Conservation (phyloP, 1,140 invertebrate species). For the Drosophila nebulosa region DNA sequence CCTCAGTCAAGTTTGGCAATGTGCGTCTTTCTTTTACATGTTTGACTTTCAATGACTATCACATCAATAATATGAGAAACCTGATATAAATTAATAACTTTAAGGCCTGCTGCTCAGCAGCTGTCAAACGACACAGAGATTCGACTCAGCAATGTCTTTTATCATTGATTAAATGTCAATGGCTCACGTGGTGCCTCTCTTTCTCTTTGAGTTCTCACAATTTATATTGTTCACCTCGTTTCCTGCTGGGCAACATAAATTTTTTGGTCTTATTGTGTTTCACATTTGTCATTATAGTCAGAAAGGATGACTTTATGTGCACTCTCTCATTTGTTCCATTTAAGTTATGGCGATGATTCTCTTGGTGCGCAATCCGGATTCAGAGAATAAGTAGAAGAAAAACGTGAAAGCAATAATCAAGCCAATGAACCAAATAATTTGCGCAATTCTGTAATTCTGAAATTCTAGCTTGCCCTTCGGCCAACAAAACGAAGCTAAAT, state of each 20-base stretch:
- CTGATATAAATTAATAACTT: not conserved
- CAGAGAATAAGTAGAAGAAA: constrained; percentile 42
- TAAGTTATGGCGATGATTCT: constrained; percentile 29
- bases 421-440: constrained; percentile 73
- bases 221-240: not conserved
- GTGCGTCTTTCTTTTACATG: too few species aligned
- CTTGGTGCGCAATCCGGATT: constrained; percentile 60
- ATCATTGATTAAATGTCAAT: constrained; percentile 5
- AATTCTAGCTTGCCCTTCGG: constrained; percentile 2
- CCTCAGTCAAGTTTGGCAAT: too few species aligned
- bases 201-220: not conserved
- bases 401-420: constrained; percentile 11
- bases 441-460: constrained; percentile 58
- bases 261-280: not conserved
- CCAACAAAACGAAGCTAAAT: constrained; percentile 54
- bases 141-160: not conserved
- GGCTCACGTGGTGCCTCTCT: not conserved
- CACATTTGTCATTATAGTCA: not conserved
- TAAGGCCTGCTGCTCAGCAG: not conserved
- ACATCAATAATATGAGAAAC: not conserved
- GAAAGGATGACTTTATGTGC: not conserved
- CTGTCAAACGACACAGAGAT: not conserved
- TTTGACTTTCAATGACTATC: not conserved
- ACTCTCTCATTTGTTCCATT: constrained; percentile 39
- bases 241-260: not conserved